A percentile compares a stretch with the other conserved stretches of the same genome.
These are phyloP conservation scores for Apeltes quadracus DNA, from an alignment of 2,113 vertebrate species.

Conservation along the genomic window DNA sequence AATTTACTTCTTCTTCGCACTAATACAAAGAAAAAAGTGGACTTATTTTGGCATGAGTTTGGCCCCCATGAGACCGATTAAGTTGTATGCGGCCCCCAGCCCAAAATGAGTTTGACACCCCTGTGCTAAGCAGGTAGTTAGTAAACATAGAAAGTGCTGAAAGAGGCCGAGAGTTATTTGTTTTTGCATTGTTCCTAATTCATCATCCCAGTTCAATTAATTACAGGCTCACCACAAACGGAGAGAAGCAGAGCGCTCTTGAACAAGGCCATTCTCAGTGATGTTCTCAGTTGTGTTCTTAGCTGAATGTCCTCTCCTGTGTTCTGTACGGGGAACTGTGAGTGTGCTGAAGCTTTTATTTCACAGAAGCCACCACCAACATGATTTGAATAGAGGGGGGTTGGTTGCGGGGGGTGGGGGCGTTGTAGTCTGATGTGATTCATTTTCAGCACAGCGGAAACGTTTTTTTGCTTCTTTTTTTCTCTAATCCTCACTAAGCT, in stretches of 20 bases:
- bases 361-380: conserved; percentile 15
- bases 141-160: too few relatives aligned
- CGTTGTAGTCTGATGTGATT: conserved; percentile 13
- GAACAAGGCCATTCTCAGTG: conserved; percentile 53
- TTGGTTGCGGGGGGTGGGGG: too few relatives aligned
- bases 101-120: too few relatives aligned
- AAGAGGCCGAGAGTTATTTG: too few relatives aligned
- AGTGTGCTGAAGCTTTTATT: conserved; percentile 36
- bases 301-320: conserved; percentile 1
- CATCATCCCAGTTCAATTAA: neutral
- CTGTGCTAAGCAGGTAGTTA: too few relatives aligned
- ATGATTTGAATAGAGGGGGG: neutral
- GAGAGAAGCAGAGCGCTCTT: conserved; percentile 57
- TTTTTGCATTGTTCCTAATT: too few relatives aligned
- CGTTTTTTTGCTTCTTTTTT: neutral
- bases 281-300: neutral
- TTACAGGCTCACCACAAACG: conserved; percentile 61
- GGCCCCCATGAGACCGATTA: too few relatives aligned
- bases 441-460: conserved; percentile 17
- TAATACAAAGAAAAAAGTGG: too few relatives aligned
- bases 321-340: conserved; percentile 16
- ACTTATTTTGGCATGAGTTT: too few relatives aligned
- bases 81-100: too few relatives aligned
- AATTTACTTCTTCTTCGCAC: too few relatives aligned
- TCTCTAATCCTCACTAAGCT: neutral